These are phyloP conservation scores for Strigamia crassipes DNA, from an alignment of 2,888 invertebrate genomes.

Conservation along the genomic window DNA sequence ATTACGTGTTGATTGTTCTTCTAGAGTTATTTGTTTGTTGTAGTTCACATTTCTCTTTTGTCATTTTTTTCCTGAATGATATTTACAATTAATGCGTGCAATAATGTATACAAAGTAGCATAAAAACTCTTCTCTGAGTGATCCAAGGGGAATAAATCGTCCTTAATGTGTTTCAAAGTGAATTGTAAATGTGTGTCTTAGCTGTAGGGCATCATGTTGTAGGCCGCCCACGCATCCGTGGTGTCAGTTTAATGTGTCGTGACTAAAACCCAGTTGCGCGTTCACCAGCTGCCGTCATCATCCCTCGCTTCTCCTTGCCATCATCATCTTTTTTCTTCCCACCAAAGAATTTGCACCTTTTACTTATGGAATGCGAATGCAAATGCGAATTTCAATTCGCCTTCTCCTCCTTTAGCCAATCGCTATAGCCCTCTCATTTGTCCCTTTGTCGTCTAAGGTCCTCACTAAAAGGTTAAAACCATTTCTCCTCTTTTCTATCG, in stretches of 20 bases:
- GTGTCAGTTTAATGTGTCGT: slow-evolving; percentile 34
- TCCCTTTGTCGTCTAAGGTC: not conserved
- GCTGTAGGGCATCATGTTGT: slow-evolving; percentile 1
- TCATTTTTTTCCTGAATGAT: no score
- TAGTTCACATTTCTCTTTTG: no score
- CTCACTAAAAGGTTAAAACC: not conserved
- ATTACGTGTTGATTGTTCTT: no score
- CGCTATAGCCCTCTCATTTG: not conserved
- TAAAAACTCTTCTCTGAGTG: no score
- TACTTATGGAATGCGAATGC: slow-evolving; percentile 25
- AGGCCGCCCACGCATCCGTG: slow-evolving; percentile 35
- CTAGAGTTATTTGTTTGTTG: no score
- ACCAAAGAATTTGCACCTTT: slow-evolving; percentile 7
- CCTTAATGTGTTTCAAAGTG: slow-evolving; percentile 4
- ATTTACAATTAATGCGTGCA: no score
- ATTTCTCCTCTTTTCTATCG: not conserved
- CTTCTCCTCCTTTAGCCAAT: not conserved
- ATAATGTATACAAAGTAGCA: no score
- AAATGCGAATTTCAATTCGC: not conserved
- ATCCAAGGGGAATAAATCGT: not conserved
- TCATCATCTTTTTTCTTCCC: slow-evolving; percentile 18
- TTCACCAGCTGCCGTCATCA: slow-evolving; percentile 40
- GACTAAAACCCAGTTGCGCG: slow-evolving; percentile 33
- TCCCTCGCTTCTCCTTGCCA: not conserved
- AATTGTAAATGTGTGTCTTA: slow-evolving; percentile 5